Evolutionary conservation across 2,113 vertebrate genomes (phyloP).

Genomic region (Octodon degus): DNA sequence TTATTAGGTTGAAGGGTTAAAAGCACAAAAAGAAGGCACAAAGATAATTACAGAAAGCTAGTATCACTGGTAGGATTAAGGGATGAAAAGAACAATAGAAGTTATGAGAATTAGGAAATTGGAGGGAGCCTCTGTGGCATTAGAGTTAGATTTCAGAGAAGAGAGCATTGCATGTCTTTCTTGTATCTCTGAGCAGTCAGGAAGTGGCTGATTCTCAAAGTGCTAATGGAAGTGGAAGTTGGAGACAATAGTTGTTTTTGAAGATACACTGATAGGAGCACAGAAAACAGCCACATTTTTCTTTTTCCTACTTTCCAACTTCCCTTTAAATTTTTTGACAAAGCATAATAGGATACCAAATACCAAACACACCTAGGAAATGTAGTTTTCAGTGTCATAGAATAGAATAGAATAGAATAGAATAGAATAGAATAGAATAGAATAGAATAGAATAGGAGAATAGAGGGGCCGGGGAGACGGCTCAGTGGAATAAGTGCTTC

Average conservation of each 20-base stretch:
- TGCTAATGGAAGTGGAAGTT: neutral
- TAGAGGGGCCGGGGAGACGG: too few species aligned
- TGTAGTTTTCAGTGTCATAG: neutral
- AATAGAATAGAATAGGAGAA: too few species aligned
- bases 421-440: neutral
- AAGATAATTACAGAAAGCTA: neutral
- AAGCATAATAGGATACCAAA: conserved; percentile 6
- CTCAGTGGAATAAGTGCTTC: too few species aligned
- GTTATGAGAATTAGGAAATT: neutral
- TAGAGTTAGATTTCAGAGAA: neutral
- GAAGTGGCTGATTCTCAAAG: neutral
- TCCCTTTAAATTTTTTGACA: neutral
- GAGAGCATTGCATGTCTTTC: neutral
- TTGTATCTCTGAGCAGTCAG: neutral
- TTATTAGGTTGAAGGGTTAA: neutral
- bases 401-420: neutral
- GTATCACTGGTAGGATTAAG: neutral
- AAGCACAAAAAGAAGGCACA: neutral
- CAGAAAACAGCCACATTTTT: neutral
- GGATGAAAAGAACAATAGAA: neutral
- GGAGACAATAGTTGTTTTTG: neutral
- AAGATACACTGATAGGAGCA: neutral
- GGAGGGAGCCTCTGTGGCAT: neutral
- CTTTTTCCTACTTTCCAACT: neutral
- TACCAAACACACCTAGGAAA: conserved; percentile 20